Evolutionary conservation across 2,113 vertebrate genomes (phyloP).

Genomic region (Spermophilus dauricus): DNA sequence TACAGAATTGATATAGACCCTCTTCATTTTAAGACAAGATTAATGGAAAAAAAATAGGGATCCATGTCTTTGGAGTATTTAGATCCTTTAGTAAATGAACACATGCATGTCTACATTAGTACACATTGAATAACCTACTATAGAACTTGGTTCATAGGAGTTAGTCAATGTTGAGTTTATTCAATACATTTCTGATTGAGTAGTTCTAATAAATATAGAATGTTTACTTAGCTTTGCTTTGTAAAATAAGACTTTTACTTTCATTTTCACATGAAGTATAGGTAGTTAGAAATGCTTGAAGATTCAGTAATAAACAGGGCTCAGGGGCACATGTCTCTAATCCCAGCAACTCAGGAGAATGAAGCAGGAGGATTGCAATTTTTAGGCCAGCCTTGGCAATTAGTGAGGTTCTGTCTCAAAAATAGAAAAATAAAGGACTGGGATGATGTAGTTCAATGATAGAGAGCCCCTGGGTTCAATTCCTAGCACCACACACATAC

Average conservation of each 20-base stretch:
- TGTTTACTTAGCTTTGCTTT: conserved; percentile 40
- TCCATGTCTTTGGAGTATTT: background rate
- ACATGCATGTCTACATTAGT: background rate
- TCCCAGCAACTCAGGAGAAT: no score
- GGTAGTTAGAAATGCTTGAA: conserved; percentile 13
- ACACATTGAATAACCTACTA: background rate
- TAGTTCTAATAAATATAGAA: conserved; percentile 26
- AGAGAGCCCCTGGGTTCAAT: background rate
- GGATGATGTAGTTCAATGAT: background rate
- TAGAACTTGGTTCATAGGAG: background rate
- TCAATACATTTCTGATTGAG: background rate
- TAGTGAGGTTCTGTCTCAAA: no score
- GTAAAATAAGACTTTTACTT: conserved; percentile 4
- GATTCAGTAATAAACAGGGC: no score
- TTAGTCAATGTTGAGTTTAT: background rate
- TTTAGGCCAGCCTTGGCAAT: no score
- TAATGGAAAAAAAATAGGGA: background rate
- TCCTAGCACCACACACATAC: background rate
- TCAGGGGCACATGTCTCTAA: no score
- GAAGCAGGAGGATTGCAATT: no score
- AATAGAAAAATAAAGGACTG: no score
- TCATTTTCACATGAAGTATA: conserved; percentile 16
- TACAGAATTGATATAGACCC: background rate
- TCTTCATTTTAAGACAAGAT: conserved; percentile 34
- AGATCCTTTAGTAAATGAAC: background rate